Evolutionary conservation across 1,140 invertebrate genomes (phyloP), one percentile per base, ranked within the genome.

Genomic region (Ceratina calcarata): DNA sequence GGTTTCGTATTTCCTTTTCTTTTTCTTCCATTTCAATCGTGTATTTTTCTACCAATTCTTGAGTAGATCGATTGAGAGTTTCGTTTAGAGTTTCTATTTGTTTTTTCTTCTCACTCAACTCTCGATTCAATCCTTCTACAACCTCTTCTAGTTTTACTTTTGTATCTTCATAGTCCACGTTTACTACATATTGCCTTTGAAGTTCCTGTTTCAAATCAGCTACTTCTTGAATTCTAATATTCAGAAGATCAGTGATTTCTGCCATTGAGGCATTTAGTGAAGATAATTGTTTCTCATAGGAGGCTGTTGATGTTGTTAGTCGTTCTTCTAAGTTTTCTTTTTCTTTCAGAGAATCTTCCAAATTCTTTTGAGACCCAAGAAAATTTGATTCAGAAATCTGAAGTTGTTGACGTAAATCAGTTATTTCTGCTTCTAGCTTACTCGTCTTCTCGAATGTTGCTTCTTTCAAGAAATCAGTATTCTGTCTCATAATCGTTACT

Each of bases 31-130:
- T 69, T 18, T 87, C 85, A n/a, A 87, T 80, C 22, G 82, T 79
- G 1, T 87, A 85, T 2, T 75, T 86, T 12, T 87, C 91, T 45
- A 91, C 89, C 22, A 93, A 89, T 81, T 93, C 81, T 79, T 92
- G 88, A 49, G 93, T 91, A 57, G 93, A n/a, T n/a, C n/a, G n/a
- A n/a, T n/a, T n/a, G 2, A 91, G 89, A 71, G 93, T 89, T 45
- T 86, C 79, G 80, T 91, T 89, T 37, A 93, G 85, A 75, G 81
- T 89, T 15, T 86, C 88, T 13, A 94, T 64, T 73, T 94, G 91
- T 77, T 91, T 89, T 68, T 93, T 92, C 83, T 93, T 94, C 67
- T 94, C 90, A 69, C 91, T 89, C 58, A 94, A 78, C 86, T 94
- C 93, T 65, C 84, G 91, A 81, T 91, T 89, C 64, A 94, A 75